These are phyloP conservation scores for Mercenaria mercenaria DNA, from an alignment of 1,140 invertebrate genomes.

Conservation along the genomic window DNA sequence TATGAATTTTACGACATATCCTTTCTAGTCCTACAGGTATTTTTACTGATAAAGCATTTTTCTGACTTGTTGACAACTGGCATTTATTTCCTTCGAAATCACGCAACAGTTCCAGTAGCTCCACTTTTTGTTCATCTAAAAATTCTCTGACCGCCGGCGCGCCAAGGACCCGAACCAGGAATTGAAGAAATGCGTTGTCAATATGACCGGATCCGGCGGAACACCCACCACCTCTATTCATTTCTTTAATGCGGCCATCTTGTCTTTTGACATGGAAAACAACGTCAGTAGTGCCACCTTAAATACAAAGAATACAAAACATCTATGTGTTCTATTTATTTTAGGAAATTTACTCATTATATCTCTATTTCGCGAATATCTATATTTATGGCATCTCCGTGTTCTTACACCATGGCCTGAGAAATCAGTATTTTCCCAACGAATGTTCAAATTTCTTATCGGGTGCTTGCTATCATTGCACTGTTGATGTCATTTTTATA, in stretches of 20 bases:
- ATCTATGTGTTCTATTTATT: no score
- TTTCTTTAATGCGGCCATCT: constrained; percentile 77
- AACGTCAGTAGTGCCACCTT: constrained; percentile 81
- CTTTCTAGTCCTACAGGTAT: constrained; percentile 47
- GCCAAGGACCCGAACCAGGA: constrained; percentile 76
- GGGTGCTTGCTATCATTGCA: no score
- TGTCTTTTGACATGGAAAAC: constrained; percentile 77
- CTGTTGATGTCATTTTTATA: no score
- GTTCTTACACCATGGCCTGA: no score
- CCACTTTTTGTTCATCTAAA: constrained; percentile 70
- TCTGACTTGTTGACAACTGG: constrained; percentile 14
- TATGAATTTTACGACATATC: constrained; percentile 60
- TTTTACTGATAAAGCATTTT: neutral
- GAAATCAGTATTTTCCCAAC: no score
- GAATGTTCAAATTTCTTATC: no score
- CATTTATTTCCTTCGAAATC: constrained; percentile 65
- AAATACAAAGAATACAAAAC: constrained; percentile 25
- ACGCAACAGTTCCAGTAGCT: constrained; percentile 70
- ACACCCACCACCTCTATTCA: constrained; percentile 79
- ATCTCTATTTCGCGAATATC: no score
- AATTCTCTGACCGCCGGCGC: constrained; percentile 76
- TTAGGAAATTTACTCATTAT: no score
- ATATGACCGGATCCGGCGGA: constrained; percentile 79
- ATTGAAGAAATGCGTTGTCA: constrained; percentile 78
- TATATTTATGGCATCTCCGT: no score